Conservation (phyloP, 1,140 invertebrate genomes). For the Macrosteles quadrilineatus region DNA sequence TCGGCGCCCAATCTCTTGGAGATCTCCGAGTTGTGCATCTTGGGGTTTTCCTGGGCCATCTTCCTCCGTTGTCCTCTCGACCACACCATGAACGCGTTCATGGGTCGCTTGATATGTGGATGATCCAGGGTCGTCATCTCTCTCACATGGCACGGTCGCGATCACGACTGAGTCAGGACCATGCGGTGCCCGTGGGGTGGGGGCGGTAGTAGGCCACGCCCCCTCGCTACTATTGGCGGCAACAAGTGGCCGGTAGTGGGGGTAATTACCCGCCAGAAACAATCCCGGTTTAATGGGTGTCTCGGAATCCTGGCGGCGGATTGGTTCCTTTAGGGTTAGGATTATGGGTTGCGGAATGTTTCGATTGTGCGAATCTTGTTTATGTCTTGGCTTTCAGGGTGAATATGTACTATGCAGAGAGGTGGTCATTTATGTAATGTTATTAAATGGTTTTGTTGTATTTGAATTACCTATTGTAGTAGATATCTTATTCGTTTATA, state of each 20-base stretch:
- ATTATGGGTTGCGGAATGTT: too few species aligned
- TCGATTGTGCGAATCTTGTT: too few species aligned
- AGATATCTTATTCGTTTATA: too few species aligned
- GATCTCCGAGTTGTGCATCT: conserved; percentile 99
- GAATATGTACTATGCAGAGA: too few species aligned
- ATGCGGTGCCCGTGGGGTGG: neutral
- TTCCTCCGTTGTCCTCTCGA: conserved; percentile 85
- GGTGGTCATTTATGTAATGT: too few species aligned
- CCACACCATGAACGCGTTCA: conserved; percentile 96
- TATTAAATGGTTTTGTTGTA: too few species aligned
- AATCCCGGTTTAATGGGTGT: neutral
- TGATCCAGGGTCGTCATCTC: conserved; percentile 45
- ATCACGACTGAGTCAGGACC: conserved; percentile 27
- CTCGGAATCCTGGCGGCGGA: too few species aligned
- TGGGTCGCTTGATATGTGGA: conserved; percentile 86
- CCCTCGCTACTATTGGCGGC: neutral
- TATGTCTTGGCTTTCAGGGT: too few species aligned
- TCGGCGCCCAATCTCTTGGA: conserved; percentile 87
- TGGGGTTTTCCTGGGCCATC: conserved; percentile 98
- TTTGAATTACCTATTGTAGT: too few species aligned
- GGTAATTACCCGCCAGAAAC: conserved; percentile 3
- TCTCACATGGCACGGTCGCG: conserved; percentile 10
- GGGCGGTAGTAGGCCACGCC: conserved; percentile 6
- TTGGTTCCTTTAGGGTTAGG: too few species aligned
- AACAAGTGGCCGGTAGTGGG: conserved; percentile 1